phyloP scores from a whole-genome alignment of 2,797 vertebrate species.

The Mormyrops boulengeri region DNA sequence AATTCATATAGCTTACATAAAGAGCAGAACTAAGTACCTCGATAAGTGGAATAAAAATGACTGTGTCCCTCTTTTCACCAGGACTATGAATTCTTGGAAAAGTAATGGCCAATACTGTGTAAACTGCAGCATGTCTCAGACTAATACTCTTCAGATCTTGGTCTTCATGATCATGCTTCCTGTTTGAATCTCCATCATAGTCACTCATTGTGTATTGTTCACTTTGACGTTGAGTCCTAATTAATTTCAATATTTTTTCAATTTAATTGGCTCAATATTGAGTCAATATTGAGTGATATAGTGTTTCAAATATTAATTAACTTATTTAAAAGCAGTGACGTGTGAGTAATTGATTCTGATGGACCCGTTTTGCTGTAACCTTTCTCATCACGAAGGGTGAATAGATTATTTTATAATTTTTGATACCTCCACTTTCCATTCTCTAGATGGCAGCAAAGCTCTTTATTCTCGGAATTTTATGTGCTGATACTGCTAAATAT shows the following conservation, averaged over 20 bases:
- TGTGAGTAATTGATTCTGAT: slow-evolving; percentile 59
- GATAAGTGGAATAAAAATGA: not conserved
- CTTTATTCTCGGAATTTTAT: slow-evolving; percentile 28
- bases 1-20: slow-evolving; percentile 2
- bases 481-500: slow-evolving; percentile 12
- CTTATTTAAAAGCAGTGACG: slow-evolving; percentile 56
- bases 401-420: not conserved
- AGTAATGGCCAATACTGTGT: not conserved
- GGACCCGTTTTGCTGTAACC: slow-evolving; percentile 30
- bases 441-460: slow-evolving; percentile 57
- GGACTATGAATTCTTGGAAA: not conserved
- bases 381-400: not conserved
- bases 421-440: not conserved
- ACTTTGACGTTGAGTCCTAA: slow-evolving; percentile 33
- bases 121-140: not conserved
- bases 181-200: not conserved
- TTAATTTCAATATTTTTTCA: slow-evolving; percentile 42
- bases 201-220: not conserved
- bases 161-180: not conserved
- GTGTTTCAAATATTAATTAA: slow-evolving; percentile 60
- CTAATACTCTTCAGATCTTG: not conserved
- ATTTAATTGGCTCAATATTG: slow-evolving; percentile 49
- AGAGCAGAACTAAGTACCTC: not conserved
- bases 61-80: not conserved
- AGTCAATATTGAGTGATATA: slow-evolving; percentile 50